These are phyloP conservation scores for Trissoscelio sp. DNA, from an alignment of 2,888 invertebrate genomes.

Conservation along the genomic window DNA sequence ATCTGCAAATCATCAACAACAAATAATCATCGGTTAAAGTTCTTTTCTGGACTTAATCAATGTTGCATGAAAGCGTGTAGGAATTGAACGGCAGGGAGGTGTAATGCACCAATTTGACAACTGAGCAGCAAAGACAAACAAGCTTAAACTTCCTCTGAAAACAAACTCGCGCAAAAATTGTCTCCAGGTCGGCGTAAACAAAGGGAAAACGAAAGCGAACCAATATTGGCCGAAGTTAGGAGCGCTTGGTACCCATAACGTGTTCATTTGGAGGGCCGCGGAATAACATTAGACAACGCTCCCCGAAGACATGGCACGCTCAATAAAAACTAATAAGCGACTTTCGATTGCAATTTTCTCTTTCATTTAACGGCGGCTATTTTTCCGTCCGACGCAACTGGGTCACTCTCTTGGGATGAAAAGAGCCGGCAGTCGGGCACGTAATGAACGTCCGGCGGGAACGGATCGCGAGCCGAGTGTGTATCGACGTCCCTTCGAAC, in stretches of 20 bases:
- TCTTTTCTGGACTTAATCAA: no score
- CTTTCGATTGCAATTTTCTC: constrained; percentile 68
- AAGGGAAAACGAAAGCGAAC: constrained; percentile 54
- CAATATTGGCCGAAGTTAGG: constrained; percentile 56
- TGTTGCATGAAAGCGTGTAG: no score
- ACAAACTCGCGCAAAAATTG: constrained; percentile 55
- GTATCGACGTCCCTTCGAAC: constrained; percentile 52
- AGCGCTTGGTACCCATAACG: constrained; percentile 34
- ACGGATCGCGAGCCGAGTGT: constrained; percentile 29
- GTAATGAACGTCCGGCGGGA: constrained; percentile 54
- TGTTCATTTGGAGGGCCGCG: constrained; percentile 47
- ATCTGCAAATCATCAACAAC: no score
- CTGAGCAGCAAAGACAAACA: constrained; percentile 43
- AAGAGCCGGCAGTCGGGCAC: constrained; percentile 37
- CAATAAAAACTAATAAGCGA: constrained; percentile 66
- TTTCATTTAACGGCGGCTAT: constrained; percentile 64
- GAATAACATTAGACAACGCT: constrained; percentile 50
- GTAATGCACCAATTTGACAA: no score
- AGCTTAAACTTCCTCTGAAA: constrained; percentile 35
- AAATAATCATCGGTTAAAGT: no score
- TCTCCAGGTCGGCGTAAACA: constrained; percentile 41
- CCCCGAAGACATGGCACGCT: constrained; percentile 48
- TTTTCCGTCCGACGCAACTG: constrained; percentile 54
- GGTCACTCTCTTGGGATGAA: constrained; percentile 62
- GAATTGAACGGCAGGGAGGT: no score